Base-by-base conservation (phyloP, 1,140 invertebrate genomes). In the Chelonus insularis region DNA sequence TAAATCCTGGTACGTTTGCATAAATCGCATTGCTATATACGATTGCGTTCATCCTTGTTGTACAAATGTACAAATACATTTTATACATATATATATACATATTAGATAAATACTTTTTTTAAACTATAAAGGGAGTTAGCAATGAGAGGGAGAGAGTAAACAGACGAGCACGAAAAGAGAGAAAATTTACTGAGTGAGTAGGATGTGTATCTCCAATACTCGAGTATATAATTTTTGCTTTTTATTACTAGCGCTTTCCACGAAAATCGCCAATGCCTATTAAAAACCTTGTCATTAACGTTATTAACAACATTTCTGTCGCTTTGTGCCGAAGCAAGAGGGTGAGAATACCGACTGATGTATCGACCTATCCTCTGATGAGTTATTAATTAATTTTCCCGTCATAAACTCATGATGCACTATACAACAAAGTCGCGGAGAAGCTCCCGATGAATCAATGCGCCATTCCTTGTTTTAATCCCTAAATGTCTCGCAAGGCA, bases 311-410 rank as follows among this genome's bases (percentile, higher is more conserved):
- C 54, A 11, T 25, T 56, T 41, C 43, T 16, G 50, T 20, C 21
- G 37, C 20, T 29, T 29, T 29, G 25, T 29, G 25, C 25, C 25
- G 25, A 4, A 29, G 25, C 25, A 3, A 29, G 25, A 29, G 25
- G 25, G 7, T 29, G 25, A 29, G 25, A 29, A 29, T 4, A 29
- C 3, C 25, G 25, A 29, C 25, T 29, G 25, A 29, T 29, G 25
- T 29, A 45, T 45, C 21, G 55, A 43, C 16, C 39, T 21, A 25
- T n/a, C 12, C 37, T n/a, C 20, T 5, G 45, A 51, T 51, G 54
- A 57, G 54, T 62, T 62, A 37, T 39, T 57, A 57, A 57, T 51
- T 57, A 57, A 25, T 39, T 57, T 62, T 29, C 34, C 20, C 25
- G 23, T 51, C 60, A 62, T 34, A 32, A 62, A 57, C 47, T 57